Conservation (phyloP, 2,113 vertebrate species). For the Tricholaema leucomelas region DNA sequence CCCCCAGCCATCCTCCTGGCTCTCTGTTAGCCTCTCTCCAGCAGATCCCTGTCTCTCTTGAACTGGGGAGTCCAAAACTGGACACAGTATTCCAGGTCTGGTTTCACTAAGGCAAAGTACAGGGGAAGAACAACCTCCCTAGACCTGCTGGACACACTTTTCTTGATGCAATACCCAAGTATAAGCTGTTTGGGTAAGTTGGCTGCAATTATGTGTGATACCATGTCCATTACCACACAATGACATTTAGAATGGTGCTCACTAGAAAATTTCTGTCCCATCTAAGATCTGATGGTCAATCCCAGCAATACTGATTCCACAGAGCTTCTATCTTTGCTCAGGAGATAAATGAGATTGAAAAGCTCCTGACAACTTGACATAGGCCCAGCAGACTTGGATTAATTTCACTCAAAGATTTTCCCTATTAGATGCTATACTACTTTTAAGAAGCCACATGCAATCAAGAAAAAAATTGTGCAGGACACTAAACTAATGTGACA, state of each 20-base stretch:
- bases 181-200: not conserved
- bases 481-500: not conserved
- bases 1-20: no score
- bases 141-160: no score
- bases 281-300: slow-evolving; percentile 26
- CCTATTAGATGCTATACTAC: not conserved
- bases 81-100: no score
- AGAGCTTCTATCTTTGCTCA: not conserved
- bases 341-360: slow-evolving; percentile 33
- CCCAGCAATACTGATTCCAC: not conserved
- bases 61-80: no score
- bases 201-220: not conserved
- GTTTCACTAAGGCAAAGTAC: no score
- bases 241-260: not conserved
- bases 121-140: no score
- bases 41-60: no score
- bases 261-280: not conserved
- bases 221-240: not conserved
- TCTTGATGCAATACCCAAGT: not conserved
- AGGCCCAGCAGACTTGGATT: not conserved
- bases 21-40: no score
- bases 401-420: slow-evolving; percentile 25
- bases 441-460: not conserved
- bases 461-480: not conserved
- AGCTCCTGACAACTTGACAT: not conserved